These are phyloP conservation scores for Pseudopipra pipra DNA, from an alignment of 2,113 vertebrate species.

Conservation along the genomic window DNA sequence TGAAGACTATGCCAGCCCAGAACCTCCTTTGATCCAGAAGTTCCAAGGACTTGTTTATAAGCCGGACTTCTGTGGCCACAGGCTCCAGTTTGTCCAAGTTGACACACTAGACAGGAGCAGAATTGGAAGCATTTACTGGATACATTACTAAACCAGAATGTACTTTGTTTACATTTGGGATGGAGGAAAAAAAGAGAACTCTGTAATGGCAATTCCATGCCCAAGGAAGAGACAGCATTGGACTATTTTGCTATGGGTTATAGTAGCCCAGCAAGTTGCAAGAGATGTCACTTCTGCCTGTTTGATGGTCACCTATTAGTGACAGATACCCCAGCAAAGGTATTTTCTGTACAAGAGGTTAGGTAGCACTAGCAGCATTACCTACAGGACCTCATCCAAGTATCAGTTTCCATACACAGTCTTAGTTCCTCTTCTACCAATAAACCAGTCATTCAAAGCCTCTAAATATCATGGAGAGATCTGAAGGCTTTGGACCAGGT, in stretches of 20 bases:
- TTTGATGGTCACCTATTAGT: not conserved
- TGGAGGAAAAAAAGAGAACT: not conserved
- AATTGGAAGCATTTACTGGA: not conserved
- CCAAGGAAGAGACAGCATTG: not conserved
- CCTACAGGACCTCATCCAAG: not conserved
- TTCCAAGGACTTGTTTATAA: conserved; percentile 88
- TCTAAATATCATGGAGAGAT: not conserved
- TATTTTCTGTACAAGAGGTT: not conserved
- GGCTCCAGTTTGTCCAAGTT: conserved; percentile 95
- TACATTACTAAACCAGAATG: not conserved
- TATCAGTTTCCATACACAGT: not conserved
- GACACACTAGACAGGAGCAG: conserved; percentile 80
- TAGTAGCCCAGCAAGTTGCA: not conserved
- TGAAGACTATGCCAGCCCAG: conserved; percentile 95
- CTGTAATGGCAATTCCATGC: not conserved
- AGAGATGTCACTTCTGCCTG: not conserved
- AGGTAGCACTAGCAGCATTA: not conserved
- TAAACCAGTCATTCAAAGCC: not conserved
- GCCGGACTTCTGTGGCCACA: conserved; percentile 82
- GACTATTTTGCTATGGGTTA: not conserved
- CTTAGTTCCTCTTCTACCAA: not conserved
- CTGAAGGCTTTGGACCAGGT: not conserved
- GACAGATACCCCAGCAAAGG: not conserved
- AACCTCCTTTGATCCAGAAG: conserved; percentile 92
- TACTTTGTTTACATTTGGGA: not conserved